Base-by-base conservation (phyloP, 2,113 vertebrate species). In the Puma concolor region DNA sequence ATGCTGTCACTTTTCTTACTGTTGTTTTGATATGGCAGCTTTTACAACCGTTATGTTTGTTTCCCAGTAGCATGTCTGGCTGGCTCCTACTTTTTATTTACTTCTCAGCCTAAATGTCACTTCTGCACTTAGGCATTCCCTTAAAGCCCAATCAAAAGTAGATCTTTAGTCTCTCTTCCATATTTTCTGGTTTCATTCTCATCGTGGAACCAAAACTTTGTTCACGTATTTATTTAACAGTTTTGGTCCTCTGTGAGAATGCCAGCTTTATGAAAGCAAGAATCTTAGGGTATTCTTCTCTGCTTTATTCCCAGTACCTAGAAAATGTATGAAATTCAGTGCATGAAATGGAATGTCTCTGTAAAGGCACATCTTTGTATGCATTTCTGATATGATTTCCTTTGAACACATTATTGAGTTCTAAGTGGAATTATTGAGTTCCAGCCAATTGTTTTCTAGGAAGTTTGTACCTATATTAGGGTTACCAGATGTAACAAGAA, bases 181-280 rank as follows among this genome's bases (percentile, higher is more conserved):
- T 27, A 23, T 50, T 82, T 25, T 52, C 67, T 86, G 13, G 7
- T 90, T 97, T 90, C 50, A 74, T 95, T 86, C 94, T 86, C 7
- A 23, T 52, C 10, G 36, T 41, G 25, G 23, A 94, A 50, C 3
- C 74, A 48, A 71, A 31, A n/a, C 5, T 66, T 81, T 77, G 3
- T 41, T 90, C 41, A 95, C 57, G 29, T 76, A 41, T 48, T 85
- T 44, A 12, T 15, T 90, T 90, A 36, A 50, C 6, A 29, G 19
- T 31, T 94, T 44, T 94, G 54, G 12, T 57, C 3, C 72, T 77
- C 16, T 85, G 17, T 76, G 86, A 95, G 69, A 81, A 44, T 31
- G 1, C n/a, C 23, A 67, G 3, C 29, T 76, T 29, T 17, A 66
- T 44, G n/a, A 92, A 90, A 88, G 10, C 21, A 86, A 86, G 3